phyloP scores from a whole-genome alignment of 2,888 invertebrate species.

The Sarcophaga subvicina region DNA sequence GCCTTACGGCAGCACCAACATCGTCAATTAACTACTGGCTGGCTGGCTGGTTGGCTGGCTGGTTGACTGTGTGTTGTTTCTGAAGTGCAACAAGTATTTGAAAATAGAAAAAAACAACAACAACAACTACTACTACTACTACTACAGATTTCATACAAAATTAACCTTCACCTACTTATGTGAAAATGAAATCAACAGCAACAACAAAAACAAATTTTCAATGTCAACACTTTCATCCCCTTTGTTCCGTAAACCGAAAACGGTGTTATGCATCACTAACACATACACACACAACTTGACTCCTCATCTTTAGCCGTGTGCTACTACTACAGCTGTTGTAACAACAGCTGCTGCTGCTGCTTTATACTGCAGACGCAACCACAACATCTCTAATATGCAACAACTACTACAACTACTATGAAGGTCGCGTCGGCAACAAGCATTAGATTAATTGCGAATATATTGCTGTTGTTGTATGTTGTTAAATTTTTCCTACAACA shows the following conservation, averaged over 20 bases:
- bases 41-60: too few species aligned
- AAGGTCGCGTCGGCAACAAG: slow-evolving; percentile 47
- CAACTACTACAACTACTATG: slow-evolving; percentile 17
- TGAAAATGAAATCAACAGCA: slow-evolving; percentile 22
- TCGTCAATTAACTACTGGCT: too few species aligned
- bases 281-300: slow-evolving; percentile 5
- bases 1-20: too few species aligned
- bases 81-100: slow-evolving; percentile 61
- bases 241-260: slow-evolving; percentile 46
- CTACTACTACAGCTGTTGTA: not conserved
- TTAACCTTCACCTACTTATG: slow-evolving; percentile 66
- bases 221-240: slow-evolving; percentile 65
- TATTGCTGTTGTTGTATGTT: slow-evolving; percentile 7
- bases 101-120: slow-evolving; percentile 2
- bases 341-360: too few species aligned
- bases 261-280: not conserved
- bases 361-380: too few species aligned
- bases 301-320: not conserved
- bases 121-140: not conserved
- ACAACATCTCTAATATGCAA: too few species aligned
- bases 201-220: slow-evolving; percentile 41
- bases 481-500: slow-evolving; percentile 46
- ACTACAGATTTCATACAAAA: not conserved
- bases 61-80: not conserved
- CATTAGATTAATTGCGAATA: slow-evolving; percentile 64